Base-by-base conservation (phyloP, 2,888 invertebrate genomes). In the Pammene fasciana region DNA sequence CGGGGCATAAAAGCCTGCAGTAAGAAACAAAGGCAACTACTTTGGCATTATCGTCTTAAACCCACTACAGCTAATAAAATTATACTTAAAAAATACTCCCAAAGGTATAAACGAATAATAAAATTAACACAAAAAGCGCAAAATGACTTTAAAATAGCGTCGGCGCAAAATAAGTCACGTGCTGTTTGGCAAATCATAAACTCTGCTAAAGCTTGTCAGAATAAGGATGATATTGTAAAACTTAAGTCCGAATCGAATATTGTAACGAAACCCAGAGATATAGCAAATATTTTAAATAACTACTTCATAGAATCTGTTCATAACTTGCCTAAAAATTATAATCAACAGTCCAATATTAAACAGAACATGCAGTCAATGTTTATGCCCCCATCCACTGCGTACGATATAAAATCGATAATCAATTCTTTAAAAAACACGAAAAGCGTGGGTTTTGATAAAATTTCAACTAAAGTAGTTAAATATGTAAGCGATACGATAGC, bases 141-240 rank as follows among this genome's bases (percentile, higher is more conserved):
- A 54, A 67, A 67, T 43, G 45, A 67, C 43, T 8, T 34, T 13
- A 36, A 14, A 7, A 56, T 65, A 13, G 54, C 14, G 14, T 11
- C 5, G 9, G 16, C 65, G 7, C 4, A 13, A 0, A 65, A 65
- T 36, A 55, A 65, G 5, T 36, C 55, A 0, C 55, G 34, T 9
- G 48, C 65, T 5, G 36, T 46, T n/a, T 65, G 65, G 65, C 41
- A 38, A 8, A 48, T 65, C 7, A 65, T 65, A 9, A 65, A 65
- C 5, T 11, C 9, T 46, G 10, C 14, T 45, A 65, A 14, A 5
- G 13, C 34, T 36, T 14, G 9, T n/a, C 0, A 4, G 16, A 7
- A 65, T 3, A 46, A 16, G 14, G 65, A 55, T 7, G 14, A 13
- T 1, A 46, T 65, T 10, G 8, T 36, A 1, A 55, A 8, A 13